A percentile compares a stretch with the other conserved stretches of the same genome.
These are phyloP conservation scores for Cinclus mexicanus DNA, from an alignment of 2,113 vertebrate species.

Conservation along the genomic window DNA sequence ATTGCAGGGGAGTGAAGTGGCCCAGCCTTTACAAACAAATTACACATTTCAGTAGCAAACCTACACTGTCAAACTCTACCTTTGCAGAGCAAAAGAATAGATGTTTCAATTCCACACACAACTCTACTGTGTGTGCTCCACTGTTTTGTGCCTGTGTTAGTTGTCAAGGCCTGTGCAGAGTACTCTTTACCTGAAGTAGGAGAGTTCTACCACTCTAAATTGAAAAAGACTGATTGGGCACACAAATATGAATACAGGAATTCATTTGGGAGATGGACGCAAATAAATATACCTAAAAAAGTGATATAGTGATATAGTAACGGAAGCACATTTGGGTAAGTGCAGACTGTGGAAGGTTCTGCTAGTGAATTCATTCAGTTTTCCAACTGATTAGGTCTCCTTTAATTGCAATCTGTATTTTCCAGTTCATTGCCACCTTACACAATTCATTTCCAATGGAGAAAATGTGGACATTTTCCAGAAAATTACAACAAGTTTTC, in stretches of 20 bases:
- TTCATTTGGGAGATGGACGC: background rate
- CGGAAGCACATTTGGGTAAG: background rate
- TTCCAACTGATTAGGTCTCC: background rate
- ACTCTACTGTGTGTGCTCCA: background rate
- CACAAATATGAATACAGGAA: background rate
- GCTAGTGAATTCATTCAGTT: background rate
- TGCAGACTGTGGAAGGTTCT: background rate
- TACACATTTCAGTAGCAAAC: background rate
- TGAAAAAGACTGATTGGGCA: background rate
- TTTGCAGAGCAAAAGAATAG: background rate
- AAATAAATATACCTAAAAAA: background rate
- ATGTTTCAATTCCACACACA: background rate
- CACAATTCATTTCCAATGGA: background rate
- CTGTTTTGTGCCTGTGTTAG: background rate
- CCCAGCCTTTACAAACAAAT: background rate
- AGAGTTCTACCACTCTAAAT: background rate
- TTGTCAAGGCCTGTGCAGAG: background rate
- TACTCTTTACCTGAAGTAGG: background rate
- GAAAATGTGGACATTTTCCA: background rate
- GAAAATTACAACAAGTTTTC: background rate
- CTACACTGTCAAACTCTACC: background rate
- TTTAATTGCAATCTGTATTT: background rate
- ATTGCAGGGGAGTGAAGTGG: background rate
- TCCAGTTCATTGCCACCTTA: background rate
- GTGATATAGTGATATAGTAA: background rate